Base-by-base conservation (phyloP, 1,140 invertebrate species). In the Eufriesea mexicana region DNA sequence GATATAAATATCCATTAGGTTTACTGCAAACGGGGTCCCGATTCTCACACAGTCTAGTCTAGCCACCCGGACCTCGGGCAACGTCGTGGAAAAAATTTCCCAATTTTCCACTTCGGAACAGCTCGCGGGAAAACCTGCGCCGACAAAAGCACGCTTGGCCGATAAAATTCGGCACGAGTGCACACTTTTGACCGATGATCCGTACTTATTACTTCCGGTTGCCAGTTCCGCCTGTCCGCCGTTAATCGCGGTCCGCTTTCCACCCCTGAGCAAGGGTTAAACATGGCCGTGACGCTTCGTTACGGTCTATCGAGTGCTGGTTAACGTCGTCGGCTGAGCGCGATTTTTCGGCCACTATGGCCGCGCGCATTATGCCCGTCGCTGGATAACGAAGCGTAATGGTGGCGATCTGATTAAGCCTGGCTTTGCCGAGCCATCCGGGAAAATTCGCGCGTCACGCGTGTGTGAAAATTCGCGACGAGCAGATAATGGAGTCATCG, bases 301-400 rank as follows among this genome's bases (percentile, higher is more conserved):
- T 42, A 61, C 77, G 28, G 77, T 61, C 62, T 72, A 62, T 72
- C 67, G 55, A 70, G 64, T 28, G 49, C 20, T 20, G 23, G 23
- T n/a, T 55, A 77, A 67, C 75, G 49, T 51, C n/a, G 75, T 18
- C 74, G 18, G 35, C 25, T 5, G 16, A 76, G 47, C 73, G 76
- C n/a, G 64, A 78, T 79, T 71, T 79, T 79, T 79, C 47, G 28
- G 20, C 45, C 9, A n/a, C n/a, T 18, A 51, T n/a, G 5, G 18
- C 54, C 54, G 20, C 55, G 55, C 23, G 47, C 55, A 62, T 79
- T 72, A 72, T 35, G 20, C 67, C 18, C 28, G 20, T 61, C 61
- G 5, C 57, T 23, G 55, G 55, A 62, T 79, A 79, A 79, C 77
- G 55, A 79, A 51, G 45, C 77, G 47, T 79, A 79, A 79, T 79